A percentile compares a stretch with the other conserved stretches of the same genome.
These are phyloP conservation scores for Drosophila arizonae DNA, from an alignment of 1,140 invertebrate species.

Conservation along the genomic window DNA sequence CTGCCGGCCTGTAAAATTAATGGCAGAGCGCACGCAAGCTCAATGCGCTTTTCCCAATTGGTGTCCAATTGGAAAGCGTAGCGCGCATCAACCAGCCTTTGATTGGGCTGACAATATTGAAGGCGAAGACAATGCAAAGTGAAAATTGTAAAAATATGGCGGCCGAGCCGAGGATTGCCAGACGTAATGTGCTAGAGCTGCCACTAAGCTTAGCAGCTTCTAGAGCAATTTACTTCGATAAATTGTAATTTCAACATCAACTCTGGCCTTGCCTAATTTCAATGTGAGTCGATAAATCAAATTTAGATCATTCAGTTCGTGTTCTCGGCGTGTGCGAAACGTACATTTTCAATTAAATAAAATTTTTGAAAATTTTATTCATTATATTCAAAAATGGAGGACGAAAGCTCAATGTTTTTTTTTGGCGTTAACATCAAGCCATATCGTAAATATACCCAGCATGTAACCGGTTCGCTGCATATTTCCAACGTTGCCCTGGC, in stretches of 20 bases:
- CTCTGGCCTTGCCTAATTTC: too few species aligned
- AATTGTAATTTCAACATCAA: too few species aligned
- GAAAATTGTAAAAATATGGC: not conserved
- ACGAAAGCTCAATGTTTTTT: too few species aligned
- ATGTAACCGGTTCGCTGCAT: not conserved
- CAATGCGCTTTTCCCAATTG: not conserved
- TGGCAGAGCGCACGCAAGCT: not conserved
- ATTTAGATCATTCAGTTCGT: too few species aligned
- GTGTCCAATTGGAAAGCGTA: not conserved
- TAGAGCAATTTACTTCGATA: too few species aligned
- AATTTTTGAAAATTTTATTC: too few species aligned
- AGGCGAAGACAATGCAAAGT: too few species aligned
- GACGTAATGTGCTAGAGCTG: not conserved
- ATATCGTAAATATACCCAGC: not conserved
- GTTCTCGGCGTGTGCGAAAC: too few species aligned
- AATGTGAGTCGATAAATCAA: too few species aligned
- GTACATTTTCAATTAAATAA: not conserved
- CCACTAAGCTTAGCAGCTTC: too few species aligned
- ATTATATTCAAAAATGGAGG: too few species aligned
- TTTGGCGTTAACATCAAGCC: not conserved
- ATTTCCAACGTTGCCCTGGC: not conserved
- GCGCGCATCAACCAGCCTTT: not conserved
- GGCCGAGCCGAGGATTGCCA: not conserved
- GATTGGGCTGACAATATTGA: not conserved
- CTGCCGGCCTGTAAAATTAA: constrained; percentile 5